Evolutionary conservation across 2,797 vertebrate genomes (phyloP).

Genomic region (Spinibarbus caldwelli): DNA sequence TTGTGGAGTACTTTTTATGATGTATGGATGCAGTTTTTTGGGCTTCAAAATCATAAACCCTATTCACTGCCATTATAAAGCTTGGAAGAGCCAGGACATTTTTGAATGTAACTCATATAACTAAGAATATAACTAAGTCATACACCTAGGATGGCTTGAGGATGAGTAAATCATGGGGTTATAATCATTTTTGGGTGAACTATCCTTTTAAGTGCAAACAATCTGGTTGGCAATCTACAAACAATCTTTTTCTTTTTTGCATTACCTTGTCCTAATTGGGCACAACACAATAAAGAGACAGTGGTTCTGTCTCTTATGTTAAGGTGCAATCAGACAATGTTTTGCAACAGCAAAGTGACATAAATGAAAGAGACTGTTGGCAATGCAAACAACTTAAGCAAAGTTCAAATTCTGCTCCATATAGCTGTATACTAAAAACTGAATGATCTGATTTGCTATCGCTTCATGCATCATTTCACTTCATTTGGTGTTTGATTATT

Average conservation of each 20-base stretch:
- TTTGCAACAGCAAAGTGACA: background rate
- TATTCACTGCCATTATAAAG: no score
- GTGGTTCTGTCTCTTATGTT: background rate
- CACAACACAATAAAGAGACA: background rate
- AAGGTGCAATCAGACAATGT: background rate
- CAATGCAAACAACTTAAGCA: background rate
- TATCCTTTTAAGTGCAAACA: background rate
- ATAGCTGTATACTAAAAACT: background rate
- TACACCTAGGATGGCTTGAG: no score
- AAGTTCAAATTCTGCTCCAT: background rate
- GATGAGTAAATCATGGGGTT: no score
- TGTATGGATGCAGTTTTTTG: no score
- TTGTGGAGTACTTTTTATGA: no score
- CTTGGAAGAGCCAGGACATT: no score
- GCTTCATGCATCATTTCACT: background rate
- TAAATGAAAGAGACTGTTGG: background rate
- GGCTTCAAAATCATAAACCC: no score
- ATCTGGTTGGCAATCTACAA: background rate
- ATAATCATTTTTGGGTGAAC: no score
- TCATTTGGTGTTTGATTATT: background rate
- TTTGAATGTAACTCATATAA: no score
- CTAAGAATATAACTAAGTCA: no score
- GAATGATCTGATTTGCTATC: background rate
- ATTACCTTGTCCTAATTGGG: background rate
- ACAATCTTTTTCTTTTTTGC: background rate